Evolutionary conservation across 2,797 vertebrate genomes (phyloP).

Genomic region (Euphonia xanthogaster): DNA sequence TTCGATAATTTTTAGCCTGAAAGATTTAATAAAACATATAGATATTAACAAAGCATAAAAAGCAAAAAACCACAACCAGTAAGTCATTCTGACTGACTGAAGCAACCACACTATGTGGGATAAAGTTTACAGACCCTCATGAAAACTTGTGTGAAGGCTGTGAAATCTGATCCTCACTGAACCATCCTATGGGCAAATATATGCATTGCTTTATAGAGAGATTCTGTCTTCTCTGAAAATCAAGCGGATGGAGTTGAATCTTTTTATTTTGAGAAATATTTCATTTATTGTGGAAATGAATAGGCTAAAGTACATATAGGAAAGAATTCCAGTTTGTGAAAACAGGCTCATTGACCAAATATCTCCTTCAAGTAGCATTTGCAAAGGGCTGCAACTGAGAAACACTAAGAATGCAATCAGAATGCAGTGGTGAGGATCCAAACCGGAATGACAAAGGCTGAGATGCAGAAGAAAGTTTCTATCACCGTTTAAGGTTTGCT

Average conservation of each 20-base stretch:
- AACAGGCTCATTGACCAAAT: not conserved
- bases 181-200: not conserved
- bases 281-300: not conserved
- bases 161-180: not conserved
- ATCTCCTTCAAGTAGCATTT: not conserved
- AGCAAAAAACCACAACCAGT: not conserved
- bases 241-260: not conserved
- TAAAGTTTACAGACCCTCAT: not conserved
- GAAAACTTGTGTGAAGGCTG: not conserved
- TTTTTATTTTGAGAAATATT: not conserved
- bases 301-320: not conserved
- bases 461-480: not conserved
- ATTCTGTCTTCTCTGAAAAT: not conserved
- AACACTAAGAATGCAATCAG: not conserved
- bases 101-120: rapidly evolving
- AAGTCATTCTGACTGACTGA: not conserved
- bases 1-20: not conserved
- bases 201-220: not conserved
- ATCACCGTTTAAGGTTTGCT: not conserved
- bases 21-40: not conserved
- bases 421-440: not conserved
- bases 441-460: not conserved
- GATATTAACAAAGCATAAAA: not conserved
- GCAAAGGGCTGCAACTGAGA: not conserved
- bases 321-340: not conserved